These are phyloP conservation scores for Orientallactaga sibirica DNA, from an alignment of 2,797 vertebrate species.

Conservation along the genomic window DNA sequence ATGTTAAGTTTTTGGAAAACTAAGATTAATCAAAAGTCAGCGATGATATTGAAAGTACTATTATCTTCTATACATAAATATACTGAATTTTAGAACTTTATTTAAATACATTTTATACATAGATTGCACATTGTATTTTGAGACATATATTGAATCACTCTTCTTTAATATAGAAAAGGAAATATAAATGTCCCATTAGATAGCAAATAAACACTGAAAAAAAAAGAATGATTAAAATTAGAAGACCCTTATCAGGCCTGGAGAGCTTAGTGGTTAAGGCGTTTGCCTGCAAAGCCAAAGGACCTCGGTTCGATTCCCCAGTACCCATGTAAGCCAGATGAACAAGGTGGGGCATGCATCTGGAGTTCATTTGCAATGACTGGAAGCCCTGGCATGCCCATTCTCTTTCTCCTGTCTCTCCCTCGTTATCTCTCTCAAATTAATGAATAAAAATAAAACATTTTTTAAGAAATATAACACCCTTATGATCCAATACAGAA, in stretches of 20 bases:
- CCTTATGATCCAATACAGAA: neutral
- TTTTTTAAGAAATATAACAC: no score
- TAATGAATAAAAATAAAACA: no score
- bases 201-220: constrained; percentile 45
- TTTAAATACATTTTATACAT: neutral
- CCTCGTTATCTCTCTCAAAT: no score
- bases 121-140: neutral
- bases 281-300: no score
- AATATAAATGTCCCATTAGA: constrained; percentile 14
- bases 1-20: neutral
- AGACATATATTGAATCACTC: no score
- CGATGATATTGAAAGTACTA: constrained; percentile 1
- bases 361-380: no score
- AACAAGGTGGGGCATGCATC: no score
- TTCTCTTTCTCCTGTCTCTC: no score
- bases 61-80: neutral
- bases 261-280: no score
- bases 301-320: no score
- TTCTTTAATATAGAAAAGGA: constrained; percentile 31
- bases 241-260: neutral
- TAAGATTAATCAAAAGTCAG: neutral
- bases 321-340: no score
- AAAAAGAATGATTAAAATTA: constrained; percentile 14
- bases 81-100: constrained; percentile 10
- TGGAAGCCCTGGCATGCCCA: no score